These are phyloP conservation scores for Camelus bactrianus DNA, from an alignment of 2,113 vertebrate genomes.

Conservation along the genomic window DNA sequence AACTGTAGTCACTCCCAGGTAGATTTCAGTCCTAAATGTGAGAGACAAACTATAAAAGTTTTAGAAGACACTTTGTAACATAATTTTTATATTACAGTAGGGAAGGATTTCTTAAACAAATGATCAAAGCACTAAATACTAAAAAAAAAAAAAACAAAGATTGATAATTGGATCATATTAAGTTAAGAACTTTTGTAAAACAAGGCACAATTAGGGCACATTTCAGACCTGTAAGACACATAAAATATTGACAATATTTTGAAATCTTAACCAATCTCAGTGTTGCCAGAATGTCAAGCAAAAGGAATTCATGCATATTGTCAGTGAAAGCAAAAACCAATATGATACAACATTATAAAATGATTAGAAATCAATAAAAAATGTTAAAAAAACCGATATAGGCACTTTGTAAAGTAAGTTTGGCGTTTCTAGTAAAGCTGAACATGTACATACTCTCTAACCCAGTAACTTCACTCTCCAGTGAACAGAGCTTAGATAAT, in stretches of 20 bases:
- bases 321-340: neutral
- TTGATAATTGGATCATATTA: neutral
- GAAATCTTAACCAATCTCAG: neutral
- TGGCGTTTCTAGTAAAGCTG: neutral
- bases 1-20: neutral
- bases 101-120: constrained; percentile 10
- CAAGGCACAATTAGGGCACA: neutral
- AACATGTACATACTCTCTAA: neutral
- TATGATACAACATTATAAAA: neutral
- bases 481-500: neutral
- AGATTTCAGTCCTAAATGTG: neutral
- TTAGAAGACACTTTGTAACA: neutral
- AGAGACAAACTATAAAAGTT: neutral
- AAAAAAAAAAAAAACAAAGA: neutral
- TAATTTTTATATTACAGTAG: constrained; percentile 28
- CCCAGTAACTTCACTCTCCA: neutral
- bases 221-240: neutral
- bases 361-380: too few relatives aligned
- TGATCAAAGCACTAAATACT: neutral
- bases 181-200: constrained; percentile 8
- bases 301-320: neutral
- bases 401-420: neutral
- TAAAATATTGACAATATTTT: neutral
- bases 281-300: constrained; percentile 3
- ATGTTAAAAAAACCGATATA: neutral